Evolutionary conservation across 2,888 invertebrate genomes (phyloP).

Genomic region (Aphodius granarius): DNA sequence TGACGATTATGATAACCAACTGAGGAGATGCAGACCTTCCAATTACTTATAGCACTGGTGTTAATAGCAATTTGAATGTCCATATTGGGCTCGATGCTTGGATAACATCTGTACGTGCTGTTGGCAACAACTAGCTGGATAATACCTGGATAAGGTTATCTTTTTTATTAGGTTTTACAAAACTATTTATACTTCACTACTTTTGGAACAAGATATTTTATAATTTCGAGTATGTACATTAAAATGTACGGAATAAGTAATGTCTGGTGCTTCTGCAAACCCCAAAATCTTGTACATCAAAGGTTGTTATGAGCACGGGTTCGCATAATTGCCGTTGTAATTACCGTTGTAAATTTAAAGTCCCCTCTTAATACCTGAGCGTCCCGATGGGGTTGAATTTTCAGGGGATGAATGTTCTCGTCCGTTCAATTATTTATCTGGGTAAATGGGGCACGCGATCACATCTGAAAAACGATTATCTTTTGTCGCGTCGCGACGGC

Average conservation of each 20-base stretch:
- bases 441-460: neutral
- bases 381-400: neutral
- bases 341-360: neutral
- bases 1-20: neutral
- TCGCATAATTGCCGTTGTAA: neutral
- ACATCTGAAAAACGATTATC: neutral
- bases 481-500: neutral
- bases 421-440: neutral
- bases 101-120: neutral
- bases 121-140: neutral
- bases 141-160: neutral
- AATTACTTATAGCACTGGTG: neutral
- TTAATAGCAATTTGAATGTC: neutral
- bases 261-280: neutral
- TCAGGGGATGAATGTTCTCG: neutral
- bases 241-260: neutral
- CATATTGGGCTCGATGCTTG: neutral
- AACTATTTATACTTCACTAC: no score
- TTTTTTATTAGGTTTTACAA: neutral
- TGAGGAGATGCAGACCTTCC: neutral
- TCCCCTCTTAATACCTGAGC: neutral
- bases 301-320: neutral
- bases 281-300: neutral
- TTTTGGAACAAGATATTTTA: neutral
- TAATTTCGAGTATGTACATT: neutral